A percentile compares a stretch with the other conserved stretches of the same genome.
These are phyloP conservation scores for Anadara kagoshimensis DNA, from an alignment of 1,140 invertebrate species.

Conservation along the genomic window DNA sequence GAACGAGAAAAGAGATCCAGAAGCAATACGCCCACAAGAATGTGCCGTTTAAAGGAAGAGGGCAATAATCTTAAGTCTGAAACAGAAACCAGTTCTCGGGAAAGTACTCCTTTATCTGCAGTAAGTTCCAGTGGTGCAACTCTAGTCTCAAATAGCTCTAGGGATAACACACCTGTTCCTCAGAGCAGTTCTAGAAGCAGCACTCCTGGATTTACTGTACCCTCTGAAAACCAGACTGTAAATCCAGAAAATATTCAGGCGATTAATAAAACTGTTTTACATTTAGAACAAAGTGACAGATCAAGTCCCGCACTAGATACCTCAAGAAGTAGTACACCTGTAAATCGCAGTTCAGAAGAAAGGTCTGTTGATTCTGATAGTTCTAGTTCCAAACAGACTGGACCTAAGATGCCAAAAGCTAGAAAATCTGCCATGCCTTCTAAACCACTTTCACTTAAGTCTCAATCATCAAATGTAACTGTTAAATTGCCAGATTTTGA, in stretches of 20 bases:
- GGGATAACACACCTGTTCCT: neutral
- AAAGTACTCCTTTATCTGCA: conserved; percentile 6
- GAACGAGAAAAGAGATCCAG: too few relatives aligned
- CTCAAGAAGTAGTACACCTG: conserved; percentile 23
- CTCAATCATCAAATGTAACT: conserved; percentile 45
- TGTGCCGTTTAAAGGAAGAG: too few relatives aligned
- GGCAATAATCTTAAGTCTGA: too few relatives aligned
- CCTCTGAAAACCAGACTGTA: too few relatives aligned
- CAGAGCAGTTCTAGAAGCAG: too few relatives aligned
- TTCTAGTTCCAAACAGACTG: conserved; percentile 6
- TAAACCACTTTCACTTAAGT: conserved; percentile 11
- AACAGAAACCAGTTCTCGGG: neutral
- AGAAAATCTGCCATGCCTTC: conserved; percentile 44
- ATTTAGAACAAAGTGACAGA: neutral
- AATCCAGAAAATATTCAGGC: too few relatives aligned
- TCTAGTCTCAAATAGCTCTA: conserved; percentile 9
- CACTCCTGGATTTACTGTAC: too few relatives aligned
- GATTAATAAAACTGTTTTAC: too few relatives aligned
- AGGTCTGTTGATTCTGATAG: conserved; percentile 2
- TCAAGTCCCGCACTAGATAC: conserved; percentile 5
- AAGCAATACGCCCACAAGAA: too few relatives aligned
- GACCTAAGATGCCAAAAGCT: conserved; percentile 43
- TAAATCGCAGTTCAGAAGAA: conserved; percentile 2
- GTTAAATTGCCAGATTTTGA: conserved; percentile 51
- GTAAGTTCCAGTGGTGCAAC: conserved; percentile 10